Conservation (phyloP, 2,888 invertebrate species). For the Drosophila sordidapex region DNA sequence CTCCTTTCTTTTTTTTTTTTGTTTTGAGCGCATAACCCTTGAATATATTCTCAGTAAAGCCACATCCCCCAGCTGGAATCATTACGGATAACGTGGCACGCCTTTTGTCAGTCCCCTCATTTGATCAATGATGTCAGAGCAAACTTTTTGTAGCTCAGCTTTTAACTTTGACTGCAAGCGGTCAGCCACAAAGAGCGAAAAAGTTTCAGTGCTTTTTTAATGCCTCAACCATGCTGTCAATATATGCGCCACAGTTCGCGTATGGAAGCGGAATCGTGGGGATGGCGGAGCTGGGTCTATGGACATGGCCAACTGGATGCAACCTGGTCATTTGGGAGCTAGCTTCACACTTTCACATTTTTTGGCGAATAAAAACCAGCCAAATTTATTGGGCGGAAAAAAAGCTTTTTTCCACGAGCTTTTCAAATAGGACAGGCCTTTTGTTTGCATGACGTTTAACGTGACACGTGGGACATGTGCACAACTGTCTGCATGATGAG, state of each 20-base stretch:
- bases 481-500: slow-evolving; percentile 42
- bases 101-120: slow-evolving; percentile 43
- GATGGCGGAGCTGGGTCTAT: neutral
- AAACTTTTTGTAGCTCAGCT: slow-evolving; percentile 55
- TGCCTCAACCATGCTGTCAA: slow-evolving; percentile 19
- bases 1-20: neutral
- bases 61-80: slow-evolving; percentile 19
- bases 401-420: slow-evolving; percentile 67
- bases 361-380: slow-evolving; percentile 19
- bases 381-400: slow-evolving; percentile 72
- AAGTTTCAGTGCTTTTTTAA: slow-evolving; percentile 47
- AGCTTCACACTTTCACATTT: slow-evolving; percentile 60
- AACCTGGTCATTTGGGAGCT: slow-evolving; percentile 56
- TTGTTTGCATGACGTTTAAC: slow-evolving; percentile 76
- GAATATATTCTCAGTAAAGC: slow-evolving; percentile 14
- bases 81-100: slow-evolving; percentile 47
- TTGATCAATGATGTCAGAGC: slow-evolving; percentile 62
- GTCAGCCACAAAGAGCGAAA: slow-evolving; percentile 72
- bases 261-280: neutral
- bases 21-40: slow-evolving; percentile 14
- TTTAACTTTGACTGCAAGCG: slow-evolving; percentile 76
- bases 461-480: slow-evolving; percentile 74
- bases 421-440: slow-evolving; percentile 61
- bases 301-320: slow-evolving; percentile 22
- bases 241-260: slow-evolving; percentile 21